phyloP scores from a whole-genome alignment of 2,888 invertebrate genomes.

The Rhagonycha lutea region DNA sequence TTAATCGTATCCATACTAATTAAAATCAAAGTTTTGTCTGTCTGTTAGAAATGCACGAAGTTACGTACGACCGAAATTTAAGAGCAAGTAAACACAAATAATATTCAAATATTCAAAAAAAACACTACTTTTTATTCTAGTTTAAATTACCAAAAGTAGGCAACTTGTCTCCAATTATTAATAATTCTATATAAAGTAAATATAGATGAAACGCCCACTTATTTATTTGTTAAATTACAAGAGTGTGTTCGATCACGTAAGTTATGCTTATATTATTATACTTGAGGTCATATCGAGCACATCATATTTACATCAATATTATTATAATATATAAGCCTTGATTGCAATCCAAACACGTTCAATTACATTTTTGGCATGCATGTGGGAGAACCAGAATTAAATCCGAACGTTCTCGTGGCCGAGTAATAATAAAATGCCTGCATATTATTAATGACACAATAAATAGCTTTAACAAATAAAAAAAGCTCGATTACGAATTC shows the following conservation, averaged over 20 bases:
- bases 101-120: no score
- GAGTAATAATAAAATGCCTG: not conserved
- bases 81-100: no score
- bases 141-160: not conserved
- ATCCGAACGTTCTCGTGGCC: not conserved
- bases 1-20: no score
- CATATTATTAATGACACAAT: not conserved
- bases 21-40: no score
- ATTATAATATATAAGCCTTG: not conserved
- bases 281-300: not conserved
- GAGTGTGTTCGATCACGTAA: not conserved
- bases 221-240: not conserved
- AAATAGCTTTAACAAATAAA: not conserved
- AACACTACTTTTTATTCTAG: no score
- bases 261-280: not conserved
- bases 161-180: not conserved
- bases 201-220: not conserved
- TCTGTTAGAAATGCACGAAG: no score
- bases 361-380: not conserved
- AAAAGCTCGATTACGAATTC: not conserved
- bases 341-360: not conserved
- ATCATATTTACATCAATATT: slow-evolving; percentile 1
- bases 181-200: not conserved
- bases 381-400: not conserved
- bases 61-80: no score